Percentiles rank a stretch among this genome's conserved stretches.
These are phyloP conservation scores for Tinea trinotella DNA, from an alignment of 2,888 invertebrate species.

Conservation along the genomic window DNA sequence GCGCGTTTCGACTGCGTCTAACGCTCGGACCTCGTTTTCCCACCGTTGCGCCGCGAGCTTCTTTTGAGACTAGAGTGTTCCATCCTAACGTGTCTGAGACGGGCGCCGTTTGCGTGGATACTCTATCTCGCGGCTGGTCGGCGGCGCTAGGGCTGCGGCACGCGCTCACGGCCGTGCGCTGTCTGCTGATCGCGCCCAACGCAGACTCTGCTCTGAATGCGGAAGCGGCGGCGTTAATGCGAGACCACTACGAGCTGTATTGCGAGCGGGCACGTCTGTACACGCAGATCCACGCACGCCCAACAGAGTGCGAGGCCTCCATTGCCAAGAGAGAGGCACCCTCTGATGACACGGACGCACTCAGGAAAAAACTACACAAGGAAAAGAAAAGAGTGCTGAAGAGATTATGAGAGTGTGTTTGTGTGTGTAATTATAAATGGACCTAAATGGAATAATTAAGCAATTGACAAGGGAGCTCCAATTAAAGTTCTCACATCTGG, in stretches of 20 bases:
- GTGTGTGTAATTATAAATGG: too few relatives aligned
- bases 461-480: too few relatives aligned
- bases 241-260: constrained; percentile 95
- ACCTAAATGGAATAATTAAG: too few relatives aligned
- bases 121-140: constrained; percentile 96
- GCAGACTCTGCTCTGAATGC: constrained; percentile 97
- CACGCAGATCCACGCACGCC: constrained; percentile 54
- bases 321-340: constrained; percentile 32
- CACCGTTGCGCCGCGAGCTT: constrained; percentile 91
- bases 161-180: constrained; percentile 92
- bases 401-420: constrained; percentile 77
- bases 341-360: constrained; percentile 81
- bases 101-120: constrained; percentile 98
- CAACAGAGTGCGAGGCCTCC: constrained; percentile 38
- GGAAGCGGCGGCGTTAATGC: constrained; percentile 93
- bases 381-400: constrained; percentile 90
- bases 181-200: constrained; percentile 96
- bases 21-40: constrained; percentile 95
- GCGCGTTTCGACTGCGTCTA: constrained; percentile 90
- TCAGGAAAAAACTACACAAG: constrained; percentile 77
- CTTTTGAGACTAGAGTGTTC: constrained; percentile 95
- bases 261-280: constrained; percentile 69
- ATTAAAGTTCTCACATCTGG: too few relatives aligned
- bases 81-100: constrained; percentile 95
- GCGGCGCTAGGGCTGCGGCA: constrained; percentile 96